Evolutionary conservation across 2,888 invertebrate genomes (phyloP).

Genomic region (Erannis defoliaria): DNA sequence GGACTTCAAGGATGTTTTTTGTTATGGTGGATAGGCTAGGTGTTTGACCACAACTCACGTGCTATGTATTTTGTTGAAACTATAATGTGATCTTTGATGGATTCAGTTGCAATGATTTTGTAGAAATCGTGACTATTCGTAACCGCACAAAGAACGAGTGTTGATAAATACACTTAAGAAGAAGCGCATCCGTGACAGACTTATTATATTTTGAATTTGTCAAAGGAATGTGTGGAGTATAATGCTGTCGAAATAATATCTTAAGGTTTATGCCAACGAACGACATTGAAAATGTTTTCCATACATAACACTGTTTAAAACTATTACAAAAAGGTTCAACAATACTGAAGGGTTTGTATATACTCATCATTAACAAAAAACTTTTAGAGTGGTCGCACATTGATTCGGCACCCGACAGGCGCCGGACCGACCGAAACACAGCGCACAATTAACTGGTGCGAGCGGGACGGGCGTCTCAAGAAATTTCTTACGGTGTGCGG

Average conservation of each 20-base stretch:
- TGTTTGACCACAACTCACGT: no score
- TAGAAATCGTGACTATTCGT: slow-evolving; percentile 8
- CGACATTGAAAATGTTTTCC: neutral
- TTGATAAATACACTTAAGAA: slow-evolving; percentile 10
- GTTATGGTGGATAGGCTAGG: no score
- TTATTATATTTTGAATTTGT: slow-evolving; percentile 7
- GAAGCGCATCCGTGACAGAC: slow-evolving; percentile 3
- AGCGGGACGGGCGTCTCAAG: no score
- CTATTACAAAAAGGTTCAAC: no score
- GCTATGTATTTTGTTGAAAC: neutral
- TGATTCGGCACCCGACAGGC: no score
- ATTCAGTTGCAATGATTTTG: slow-evolving; percentile 2
- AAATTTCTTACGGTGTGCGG: no score
- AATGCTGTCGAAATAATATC: slow-evolving; percentile 3
- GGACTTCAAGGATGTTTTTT: no score
- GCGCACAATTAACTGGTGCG: no score
- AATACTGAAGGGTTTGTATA: no score
- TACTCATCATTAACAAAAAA: no score
- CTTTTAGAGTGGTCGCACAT: no score
- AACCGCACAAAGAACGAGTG: slow-evolving; percentile 1
- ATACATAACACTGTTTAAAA: neutral
- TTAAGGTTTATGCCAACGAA: neutral
- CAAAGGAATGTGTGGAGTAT: slow-evolving; percentile 10
- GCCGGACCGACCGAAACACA: no score
- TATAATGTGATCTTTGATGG: neutral